Evolutionary conservation across 1,140 invertebrate genomes (phyloP).

Genomic region (Tyrophagus putrescentiae): DNA sequence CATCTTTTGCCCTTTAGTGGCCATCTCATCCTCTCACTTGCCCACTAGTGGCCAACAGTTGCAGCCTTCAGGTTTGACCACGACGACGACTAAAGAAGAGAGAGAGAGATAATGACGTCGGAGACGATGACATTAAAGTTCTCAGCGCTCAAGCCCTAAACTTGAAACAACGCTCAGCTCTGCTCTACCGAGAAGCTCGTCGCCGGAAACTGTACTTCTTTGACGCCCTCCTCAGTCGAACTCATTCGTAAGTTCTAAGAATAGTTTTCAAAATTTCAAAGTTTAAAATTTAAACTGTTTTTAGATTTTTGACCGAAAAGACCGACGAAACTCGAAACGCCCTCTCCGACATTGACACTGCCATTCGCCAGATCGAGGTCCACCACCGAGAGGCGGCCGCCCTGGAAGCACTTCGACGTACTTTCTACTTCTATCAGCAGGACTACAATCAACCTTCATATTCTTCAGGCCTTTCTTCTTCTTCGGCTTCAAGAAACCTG

Average conservation of each 20-base stretch:
- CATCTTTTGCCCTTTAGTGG: too few species aligned
- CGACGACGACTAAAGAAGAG: too few species aligned
- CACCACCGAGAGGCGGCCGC: neutral
- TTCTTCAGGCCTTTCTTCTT: too few species aligned
- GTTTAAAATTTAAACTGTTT: neutral
- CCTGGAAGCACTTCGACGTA: neutral
- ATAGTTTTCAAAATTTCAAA: too few species aligned
- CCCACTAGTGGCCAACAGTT: too few species aligned
- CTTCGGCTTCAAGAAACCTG: too few species aligned
- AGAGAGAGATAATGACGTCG: too few species aligned
- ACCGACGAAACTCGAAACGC: neutral
- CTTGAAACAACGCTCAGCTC: neutral
- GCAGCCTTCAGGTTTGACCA: too few species aligned
- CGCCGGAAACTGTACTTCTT: neutral
- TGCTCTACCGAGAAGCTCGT: neutral
- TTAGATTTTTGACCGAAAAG: conserved; percentile 5
- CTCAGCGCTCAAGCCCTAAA: conserved; percentile 5
- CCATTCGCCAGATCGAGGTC: neutral
- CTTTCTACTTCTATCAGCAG: neutral
- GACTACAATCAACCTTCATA: too few species aligned
- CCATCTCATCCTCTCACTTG: too few species aligned
- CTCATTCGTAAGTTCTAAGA: conserved; percentile 1
- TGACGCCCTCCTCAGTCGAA: neutral
- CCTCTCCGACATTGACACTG: neutral
- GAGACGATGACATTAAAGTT: too few species aligned